Percentiles rank a stretch among this genome's conserved stretches.
Evolutionary conservation across 1,140 invertebrate genomes (phyloP).

Genomic region (Drosophila mojavensis): DNA sequence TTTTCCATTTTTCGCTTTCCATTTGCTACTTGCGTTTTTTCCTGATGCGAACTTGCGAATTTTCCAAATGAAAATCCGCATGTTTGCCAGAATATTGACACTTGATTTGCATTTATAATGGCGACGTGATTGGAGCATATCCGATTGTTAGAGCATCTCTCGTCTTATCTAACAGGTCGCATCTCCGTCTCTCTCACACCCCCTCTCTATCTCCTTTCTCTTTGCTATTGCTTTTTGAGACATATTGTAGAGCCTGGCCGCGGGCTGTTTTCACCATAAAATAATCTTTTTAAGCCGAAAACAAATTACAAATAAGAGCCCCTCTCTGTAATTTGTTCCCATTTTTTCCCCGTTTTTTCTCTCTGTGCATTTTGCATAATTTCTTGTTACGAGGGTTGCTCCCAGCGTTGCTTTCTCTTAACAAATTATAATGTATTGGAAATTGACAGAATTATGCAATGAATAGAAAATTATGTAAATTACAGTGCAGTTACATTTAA

Average conservation of each 20-base stretch:
- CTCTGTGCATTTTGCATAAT: constrained; percentile 61
- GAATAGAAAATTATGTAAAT: constrained; percentile 84
- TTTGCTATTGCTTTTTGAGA: constrained; percentile 16
- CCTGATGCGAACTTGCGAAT: constrained; percentile 43
- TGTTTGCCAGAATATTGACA: constrained; percentile 60
- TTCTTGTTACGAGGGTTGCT: constrained; percentile 37
- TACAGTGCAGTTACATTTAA: constrained; percentile 83
- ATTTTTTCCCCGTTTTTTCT: constrained; percentile 15
- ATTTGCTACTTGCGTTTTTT: constrained; percentile 21
- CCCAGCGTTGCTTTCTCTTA: constrained; percentile 49
- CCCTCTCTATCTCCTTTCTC: not conserved
- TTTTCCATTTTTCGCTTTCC: constrained; percentile 13
- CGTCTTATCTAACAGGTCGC: constrained; percentile 24
- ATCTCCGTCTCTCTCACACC: constrained; percentile 43
- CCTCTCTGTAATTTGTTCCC: constrained; percentile 64
- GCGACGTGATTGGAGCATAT: constrained; percentile 63
- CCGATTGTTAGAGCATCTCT: constrained; percentile 16
- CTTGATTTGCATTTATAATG: constrained; percentile 81
- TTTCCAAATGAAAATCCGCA: constrained; percentile 62
- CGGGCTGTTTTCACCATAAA: constrained; percentile 80
- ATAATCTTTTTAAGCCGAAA: constrained; percentile 82
- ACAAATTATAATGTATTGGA: constrained; percentile 84
- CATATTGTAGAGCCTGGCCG: constrained; percentile 70
- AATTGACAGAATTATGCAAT: constrained; percentile 84
- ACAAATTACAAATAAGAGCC: constrained; percentile 76